Conservation (phyloP, 2,113 vertebrate species). For the Pogona vitticeps region DNA sequence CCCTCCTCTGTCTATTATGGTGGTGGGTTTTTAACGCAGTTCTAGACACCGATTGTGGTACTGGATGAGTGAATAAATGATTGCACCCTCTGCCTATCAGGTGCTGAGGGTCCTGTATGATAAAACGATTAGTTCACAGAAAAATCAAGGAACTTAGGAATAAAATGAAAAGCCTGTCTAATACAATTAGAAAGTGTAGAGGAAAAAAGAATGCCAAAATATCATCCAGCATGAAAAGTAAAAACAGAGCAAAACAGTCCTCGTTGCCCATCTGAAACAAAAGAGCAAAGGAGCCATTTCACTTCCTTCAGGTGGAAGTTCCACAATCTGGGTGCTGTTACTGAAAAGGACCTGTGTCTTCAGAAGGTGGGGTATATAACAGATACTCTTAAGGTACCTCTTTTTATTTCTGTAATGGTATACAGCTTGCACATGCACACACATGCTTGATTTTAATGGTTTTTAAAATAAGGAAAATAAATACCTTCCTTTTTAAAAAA, state of each 20-base stretch:
- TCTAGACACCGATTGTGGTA: not conserved
- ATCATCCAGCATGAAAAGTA: no score
- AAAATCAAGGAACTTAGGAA: not conserved
- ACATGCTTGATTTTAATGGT: no score
- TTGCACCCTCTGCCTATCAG: not conserved
- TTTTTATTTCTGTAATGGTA: no score
- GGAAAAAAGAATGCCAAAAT: no score
- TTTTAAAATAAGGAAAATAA: not conserved
- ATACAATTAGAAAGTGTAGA: not conserved
- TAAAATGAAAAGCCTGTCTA: not conserved
- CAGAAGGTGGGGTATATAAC: not conserved
- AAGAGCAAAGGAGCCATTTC: no score
- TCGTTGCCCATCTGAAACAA: no score
- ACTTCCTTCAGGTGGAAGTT: no score
- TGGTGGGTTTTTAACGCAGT: not conserved
- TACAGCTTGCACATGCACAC: no score
- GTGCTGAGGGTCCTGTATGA: not conserved
- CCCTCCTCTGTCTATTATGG: not conserved
- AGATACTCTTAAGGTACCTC: no score
- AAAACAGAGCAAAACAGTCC: no score
- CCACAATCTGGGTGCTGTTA: no score
- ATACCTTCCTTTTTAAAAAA: not conserved
- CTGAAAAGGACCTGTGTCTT: no score
- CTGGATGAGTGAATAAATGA: not conserved
- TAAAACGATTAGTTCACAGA: not conserved